Evolutionary conservation across 2,888 invertebrate species (phyloP), one percentile per base, ranked within the genome.

Genomic region (Platycheirus albimanus): DNA sequence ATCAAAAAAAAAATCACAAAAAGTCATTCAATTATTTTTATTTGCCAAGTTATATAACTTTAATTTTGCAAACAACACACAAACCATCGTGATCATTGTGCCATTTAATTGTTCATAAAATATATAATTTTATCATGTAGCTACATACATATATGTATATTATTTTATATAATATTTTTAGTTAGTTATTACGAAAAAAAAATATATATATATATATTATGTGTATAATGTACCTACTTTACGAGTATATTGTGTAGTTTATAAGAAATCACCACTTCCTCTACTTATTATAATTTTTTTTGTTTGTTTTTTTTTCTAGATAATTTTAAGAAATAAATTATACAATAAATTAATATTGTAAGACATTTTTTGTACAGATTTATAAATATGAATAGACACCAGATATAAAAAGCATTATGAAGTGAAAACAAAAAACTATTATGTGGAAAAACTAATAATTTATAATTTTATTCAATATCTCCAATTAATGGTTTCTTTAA

Each of bases 291-390:
- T n/a, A n/a, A n/a, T n/a, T n/a, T n/a, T n/a, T n/a, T 61, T 45
- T 47, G 33, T 74, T 79, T 80, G 70, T 64, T 52, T 51, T 45
- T 66, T 52, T 41, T 41, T 41, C 38, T 58, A 19, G 24, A 61
- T 67, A 61, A 58, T 69, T 66, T 66, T 77, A 41, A 74, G 20
- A 49, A 54, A 61, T 61, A 77, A 69, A 38, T 83, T 78, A 83
- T 75, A 85, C 52, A 75, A 77, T 75, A 61, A 69, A 41, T 28
- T 41, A 41, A 58, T 69, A 72, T 52, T 71, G n/a, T 74, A 63
- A 71, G 47, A 47, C 70, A 70, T 85, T 77, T 85, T 86, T 85
- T 86, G 86, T 85, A 86, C 86, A 86, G 85, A 75, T 77, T 66
- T 61, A 76, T 56, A 85, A 64, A 67, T 49, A 72, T 58, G 17